Evolutionary conservation across 2,888 invertebrate genomes (phyloP).

Genomic region (Dyspetes luteomarginatus): DNA sequence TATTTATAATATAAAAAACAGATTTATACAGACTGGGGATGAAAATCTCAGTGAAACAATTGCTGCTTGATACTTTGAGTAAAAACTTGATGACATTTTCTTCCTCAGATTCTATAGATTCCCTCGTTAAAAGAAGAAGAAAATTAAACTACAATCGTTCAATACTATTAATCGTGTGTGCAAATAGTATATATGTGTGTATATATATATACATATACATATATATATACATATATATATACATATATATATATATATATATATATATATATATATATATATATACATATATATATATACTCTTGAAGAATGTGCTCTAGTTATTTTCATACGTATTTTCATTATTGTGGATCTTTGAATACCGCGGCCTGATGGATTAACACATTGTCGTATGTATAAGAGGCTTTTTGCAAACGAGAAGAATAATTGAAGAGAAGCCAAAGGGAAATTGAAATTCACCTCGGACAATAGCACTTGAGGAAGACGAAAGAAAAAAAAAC

Average conservation of each 20-base stretch:
- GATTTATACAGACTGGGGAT: slow-evolving; percentile 18
- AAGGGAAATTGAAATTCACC: slow-evolving; percentile 12
- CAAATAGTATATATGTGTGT: slow-evolving; percentile 26
- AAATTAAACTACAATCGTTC: slow-evolving; percentile 32
- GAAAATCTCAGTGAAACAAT: slow-evolving; percentile 14
- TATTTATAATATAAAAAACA: slow-evolving; percentile 11
- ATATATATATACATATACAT: neutral
- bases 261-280: too few relatives aligned
- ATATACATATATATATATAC: too few relatives aligned
- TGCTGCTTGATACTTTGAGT: slow-evolving; percentile 14
- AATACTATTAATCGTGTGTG: slow-evolving; percentile 63
- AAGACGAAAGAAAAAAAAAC: neutral
- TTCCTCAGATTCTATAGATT: neutral
- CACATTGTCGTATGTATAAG: slow-evolving; percentile 51
- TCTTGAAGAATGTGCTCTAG: slow-evolving; percentile 61
- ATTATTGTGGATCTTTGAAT: slow-evolving; percentile 60
- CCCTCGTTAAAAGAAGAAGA: slow-evolving; percentile 5
- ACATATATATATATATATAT: too few relatives aligned
- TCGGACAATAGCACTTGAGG: slow-evolving; percentile 34
- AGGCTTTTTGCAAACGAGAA: neutral
- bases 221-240: too few relatives aligned
- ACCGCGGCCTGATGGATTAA: slow-evolving; percentile 39
- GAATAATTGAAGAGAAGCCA: neutral
- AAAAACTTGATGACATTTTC: neutral
- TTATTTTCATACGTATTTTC: slow-evolving; percentile 69